phyloP scores from a whole-genome alignment of 2,888 invertebrate species.

The Tortrix viridana region DNA sequence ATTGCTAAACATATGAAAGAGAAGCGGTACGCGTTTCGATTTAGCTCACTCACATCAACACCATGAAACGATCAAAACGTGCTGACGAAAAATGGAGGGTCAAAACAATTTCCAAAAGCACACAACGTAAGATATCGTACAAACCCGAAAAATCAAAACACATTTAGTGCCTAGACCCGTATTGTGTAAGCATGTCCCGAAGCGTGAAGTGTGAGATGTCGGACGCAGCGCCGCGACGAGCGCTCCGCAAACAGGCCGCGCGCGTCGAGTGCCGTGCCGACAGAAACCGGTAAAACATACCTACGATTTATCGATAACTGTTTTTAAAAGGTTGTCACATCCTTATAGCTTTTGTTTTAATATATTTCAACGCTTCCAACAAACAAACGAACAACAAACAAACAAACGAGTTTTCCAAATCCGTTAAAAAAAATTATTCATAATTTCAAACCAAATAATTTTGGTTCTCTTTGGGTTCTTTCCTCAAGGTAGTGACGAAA shows the following conservation, averaged over 20 bases:
- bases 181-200: slow-evolving; percentile 19
- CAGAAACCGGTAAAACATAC: slow-evolving; percentile 24
- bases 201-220: slow-evolving; percentile 37
- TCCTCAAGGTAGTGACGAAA: too few species aligned
- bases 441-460: too few species aligned
- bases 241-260: slow-evolving; percentile 47
- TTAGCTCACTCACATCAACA: too few species aligned
- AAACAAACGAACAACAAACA: too few species aligned
- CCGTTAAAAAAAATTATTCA: too few species aligned
- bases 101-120: slow-evolving; percentile 33
- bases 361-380: too few species aligned
- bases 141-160: slow-evolving; percentile 35
- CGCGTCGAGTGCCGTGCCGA: slow-evolving; percentile 36
- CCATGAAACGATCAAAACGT: slow-evolving; percentile 16
- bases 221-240: slow-evolving; percentile 42
- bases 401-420: too few species aligned
- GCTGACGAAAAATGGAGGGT: slow-evolving; percentile 36
- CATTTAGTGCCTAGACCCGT: slow-evolving; percentile 11
- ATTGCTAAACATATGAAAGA: too few species aligned
- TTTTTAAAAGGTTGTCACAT: slow-evolving; percentile 21
- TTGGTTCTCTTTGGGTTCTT: too few species aligned
- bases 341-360: too few species aligned
- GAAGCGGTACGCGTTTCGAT: too few species aligned
- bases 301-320: slow-evolving; percentile 33
- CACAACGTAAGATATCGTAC: slow-evolving; percentile 29